Base-by-base conservation (phyloP, 2,797 vertebrate genomes). In the Kryptolebias ocellatus region DNA sequence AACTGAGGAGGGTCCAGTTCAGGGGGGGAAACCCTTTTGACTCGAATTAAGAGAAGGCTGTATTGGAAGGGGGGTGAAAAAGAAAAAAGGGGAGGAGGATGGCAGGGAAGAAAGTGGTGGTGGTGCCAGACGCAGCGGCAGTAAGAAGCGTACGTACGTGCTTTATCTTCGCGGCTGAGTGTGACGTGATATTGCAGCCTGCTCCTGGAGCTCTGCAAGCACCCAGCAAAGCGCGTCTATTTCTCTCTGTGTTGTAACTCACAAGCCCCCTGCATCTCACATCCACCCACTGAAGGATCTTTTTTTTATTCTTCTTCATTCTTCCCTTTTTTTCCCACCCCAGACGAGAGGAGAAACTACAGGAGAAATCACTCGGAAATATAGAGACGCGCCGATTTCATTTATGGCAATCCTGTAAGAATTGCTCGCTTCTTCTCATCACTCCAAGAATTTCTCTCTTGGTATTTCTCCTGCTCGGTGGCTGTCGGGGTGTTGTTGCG, bases 181-280 rank as follows among this genome's bases (percentile, higher is more conserved):
- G 90, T 95, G 95, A 95, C 95, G 95, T 85, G 94, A 92, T 94
- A 92, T 93, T 95, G 94, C 90, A 88, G 92, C 90, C 85, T 75
- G 86, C 90, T 92, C 71, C 91, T 60, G 89, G 85, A 86, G 93
- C 90, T 85, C 80, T 80, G 85, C 79, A 80, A 86, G 80, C 87
- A 83, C 44, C 83, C 64, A 85, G 89, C 87, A 83, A 81, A 90
- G 92, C 90, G 89, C 88, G 91, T 91, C 87, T 84, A 68, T 80
- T 91, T 83, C 92, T 81, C 85, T 92, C 86, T 75, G 89, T 83
- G 76, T 88, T 90, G 89, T 89, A 93, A 94, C 92, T 91, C 89
- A 92, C 92, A 90, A 63, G 80, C 74, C 81, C 82, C 92, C 53
- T 89, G 90, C 91, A 90, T 92, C 94, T 92, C 83, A 86, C 91